Conservation (phyloP, 2,797 vertebrate genomes). For the Halcyon smyrnensis region DNA sequence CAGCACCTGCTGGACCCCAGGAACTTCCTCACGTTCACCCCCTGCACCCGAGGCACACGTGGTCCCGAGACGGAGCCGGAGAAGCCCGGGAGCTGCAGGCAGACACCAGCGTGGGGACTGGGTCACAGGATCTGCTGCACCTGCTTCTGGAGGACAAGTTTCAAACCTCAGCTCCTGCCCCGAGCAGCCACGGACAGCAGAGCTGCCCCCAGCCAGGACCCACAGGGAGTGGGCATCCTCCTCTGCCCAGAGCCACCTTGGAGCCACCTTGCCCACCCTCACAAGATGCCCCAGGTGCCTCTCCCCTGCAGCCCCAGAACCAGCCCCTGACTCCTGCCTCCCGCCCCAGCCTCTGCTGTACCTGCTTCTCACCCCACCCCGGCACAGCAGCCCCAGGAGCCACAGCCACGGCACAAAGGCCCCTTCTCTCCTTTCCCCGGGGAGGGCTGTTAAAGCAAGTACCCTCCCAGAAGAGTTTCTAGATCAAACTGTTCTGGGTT, state of each 20-base stretch:
- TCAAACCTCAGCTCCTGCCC: neutral
- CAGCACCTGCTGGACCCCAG: neutral
- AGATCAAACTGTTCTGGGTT: rapidly evolving
- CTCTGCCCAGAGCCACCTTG: neutral
- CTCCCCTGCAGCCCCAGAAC: neutral
- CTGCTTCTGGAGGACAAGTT: neutral
- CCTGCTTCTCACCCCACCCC: neutral
- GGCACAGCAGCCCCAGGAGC: neutral
- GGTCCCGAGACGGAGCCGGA: neutral
- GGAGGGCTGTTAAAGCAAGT: neutral
- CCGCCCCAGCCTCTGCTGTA: neutral
- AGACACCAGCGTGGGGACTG: rapidly evolving
- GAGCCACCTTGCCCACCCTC: rapidly evolving
- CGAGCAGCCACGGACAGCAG: neutral
- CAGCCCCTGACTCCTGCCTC: rapidly evolving
- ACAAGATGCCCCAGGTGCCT: rapidly evolving
- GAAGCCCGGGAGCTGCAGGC: rapidly evolving
- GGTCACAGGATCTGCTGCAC: rapidly evolving
- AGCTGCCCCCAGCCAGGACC: neutral
- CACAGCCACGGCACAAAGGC: rapidly evolving
- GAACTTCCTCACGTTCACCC: rapidly evolving
- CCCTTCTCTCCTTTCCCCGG: neutral
- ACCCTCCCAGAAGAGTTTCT: rapidly evolving
- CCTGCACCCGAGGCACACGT: neutral
- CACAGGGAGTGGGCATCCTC: no score